A percentile compares a stretch with the other conserved stretches of the same genome.
phyloP scores from a whole-genome alignment of 2,888 invertebrate species.

The Drosophila demipolita region DNA sequence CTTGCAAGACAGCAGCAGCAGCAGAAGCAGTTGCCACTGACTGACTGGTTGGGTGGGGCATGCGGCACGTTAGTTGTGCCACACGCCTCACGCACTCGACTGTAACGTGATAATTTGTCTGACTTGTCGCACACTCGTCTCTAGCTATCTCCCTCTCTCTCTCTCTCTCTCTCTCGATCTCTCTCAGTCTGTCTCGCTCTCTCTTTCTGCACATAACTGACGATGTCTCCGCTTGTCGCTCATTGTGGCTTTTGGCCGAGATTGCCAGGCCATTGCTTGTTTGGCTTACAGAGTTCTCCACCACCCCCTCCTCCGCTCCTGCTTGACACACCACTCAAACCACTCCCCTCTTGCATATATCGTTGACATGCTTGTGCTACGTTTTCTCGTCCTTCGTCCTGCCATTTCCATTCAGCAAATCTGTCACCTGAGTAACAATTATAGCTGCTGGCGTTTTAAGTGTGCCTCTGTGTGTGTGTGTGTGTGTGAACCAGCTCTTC shows the following conservation, averaged over 20 bases:
- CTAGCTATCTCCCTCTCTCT: slow-evolving; percentile 19
- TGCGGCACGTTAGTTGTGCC: slow-evolving; percentile 56
- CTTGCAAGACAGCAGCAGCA: slow-evolving; percentile 67
- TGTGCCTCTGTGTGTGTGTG: slow-evolving; percentile 50
- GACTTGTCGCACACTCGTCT: slow-evolving; percentile 65
- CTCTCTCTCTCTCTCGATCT: slow-evolving; percentile 2
- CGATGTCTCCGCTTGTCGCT: slow-evolving; percentile 50
- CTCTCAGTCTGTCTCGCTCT: slow-evolving; percentile 9
- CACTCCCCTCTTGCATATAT: slow-evolving; percentile 34
- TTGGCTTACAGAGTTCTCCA: slow-evolving; percentile 46
- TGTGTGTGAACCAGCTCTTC: slow-evolving; percentile 43
- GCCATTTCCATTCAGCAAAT: slow-evolving; percentile 76
- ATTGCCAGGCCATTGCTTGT: slow-evolving; percentile 55
- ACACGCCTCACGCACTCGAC: slow-evolving; percentile 79
- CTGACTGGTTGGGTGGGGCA: slow-evolving; percentile 12
- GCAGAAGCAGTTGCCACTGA: slow-evolving; percentile 3
- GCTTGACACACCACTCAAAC: neutral
- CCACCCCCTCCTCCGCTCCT: neutral
- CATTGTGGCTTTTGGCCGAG: slow-evolving; percentile 59
- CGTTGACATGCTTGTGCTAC: slow-evolving; percentile 52
- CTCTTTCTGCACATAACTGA: slow-evolving; percentile 8
- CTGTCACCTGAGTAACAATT: slow-evolving; percentile 82
- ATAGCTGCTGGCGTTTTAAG: slow-evolving; percentile 80
- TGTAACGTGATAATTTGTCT: slow-evolving; percentile 83
- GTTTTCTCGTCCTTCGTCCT: slow-evolving; percentile 39